A percentile compares a stretch with the other conserved stretches of the same genome.
These are phyloP conservation scores for Thamnophis sirtalis DNA, from an alignment of 2,113 vertebrate genomes.

Conservation along the genomic window DNA sequence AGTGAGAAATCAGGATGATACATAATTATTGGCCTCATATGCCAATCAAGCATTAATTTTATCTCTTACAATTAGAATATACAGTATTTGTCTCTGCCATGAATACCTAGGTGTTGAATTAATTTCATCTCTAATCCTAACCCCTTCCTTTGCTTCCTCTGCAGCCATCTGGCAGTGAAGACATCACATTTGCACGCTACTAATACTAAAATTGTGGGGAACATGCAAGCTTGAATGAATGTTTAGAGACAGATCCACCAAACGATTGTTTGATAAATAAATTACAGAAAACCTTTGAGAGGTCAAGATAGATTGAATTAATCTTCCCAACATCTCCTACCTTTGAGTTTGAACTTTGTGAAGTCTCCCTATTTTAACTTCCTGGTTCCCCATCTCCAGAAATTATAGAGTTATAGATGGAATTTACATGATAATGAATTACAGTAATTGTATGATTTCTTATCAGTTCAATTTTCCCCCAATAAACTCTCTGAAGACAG, in stretches of 20 bases:
- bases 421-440: slow-evolving; percentile 32
- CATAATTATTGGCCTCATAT: neutral
- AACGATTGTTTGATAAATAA: neutral
- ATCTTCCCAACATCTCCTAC: neutral
- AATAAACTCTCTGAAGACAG: slow-evolving; percentile 27
- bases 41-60: neutral
- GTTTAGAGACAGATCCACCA: neutral
- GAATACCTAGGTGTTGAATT: neutral
- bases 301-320: neutral
- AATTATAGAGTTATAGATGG: slow-evolving; percentile 10
- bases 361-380: neutral
- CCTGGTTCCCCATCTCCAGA: neutral
- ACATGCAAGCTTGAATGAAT: neutral
- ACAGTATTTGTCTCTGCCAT: neutral
- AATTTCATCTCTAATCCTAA: neutral
- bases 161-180: neutral
- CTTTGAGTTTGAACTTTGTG: neutral
- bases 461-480: slow-evolving; percentile 3
- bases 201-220: neutral
- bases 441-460: slow-evolving; percentile 51
- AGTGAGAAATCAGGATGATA: neutral
- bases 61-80: neutral
- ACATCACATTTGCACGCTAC: neutral
- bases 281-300: neutral
- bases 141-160: neutral